Conservation (phyloP, 2,797 vertebrate genomes). For the Propithecus perrieri region DNA sequence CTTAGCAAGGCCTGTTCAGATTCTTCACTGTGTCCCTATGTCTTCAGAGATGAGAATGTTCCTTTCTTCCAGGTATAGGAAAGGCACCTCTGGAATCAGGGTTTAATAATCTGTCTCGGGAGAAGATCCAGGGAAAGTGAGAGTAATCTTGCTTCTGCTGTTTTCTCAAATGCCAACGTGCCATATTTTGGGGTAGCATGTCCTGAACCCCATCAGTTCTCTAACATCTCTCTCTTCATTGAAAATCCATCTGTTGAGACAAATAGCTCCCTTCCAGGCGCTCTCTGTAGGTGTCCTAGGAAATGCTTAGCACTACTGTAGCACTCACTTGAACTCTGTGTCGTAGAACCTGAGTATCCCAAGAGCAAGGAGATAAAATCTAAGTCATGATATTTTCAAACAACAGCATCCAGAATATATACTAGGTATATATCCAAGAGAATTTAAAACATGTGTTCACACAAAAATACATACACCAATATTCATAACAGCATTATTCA, state of each 20-base stretch:
- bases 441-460: not conserved
- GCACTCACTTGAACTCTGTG: not conserved
- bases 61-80: not conserved
- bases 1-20: not conserved
- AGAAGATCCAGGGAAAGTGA: not conserved
- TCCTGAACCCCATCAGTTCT: not conserved
- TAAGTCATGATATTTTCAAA: not conserved
- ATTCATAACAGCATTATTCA: not conserved
- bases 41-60: not conserved
- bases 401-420: not conserved
- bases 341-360: not conserved
- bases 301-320: not conserved
- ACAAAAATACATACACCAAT: not conserved
- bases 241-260: not conserved
- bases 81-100: not conserved
- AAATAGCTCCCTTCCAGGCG: not conserved
- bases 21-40: not conserved
- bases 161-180: not conserved
- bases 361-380: not conserved
- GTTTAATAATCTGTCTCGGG: not conserved
- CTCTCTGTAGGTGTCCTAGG: not conserved
- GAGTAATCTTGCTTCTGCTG: not conserved
- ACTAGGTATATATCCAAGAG: not conserved
- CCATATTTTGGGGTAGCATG: not conserved
- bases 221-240: not conserved